Percentiles rank a stretch among this genome's conserved stretches.
These are phyloP conservation scores for Centruroides vittatus DNA, from an alignment of 1,140 invertebrate genomes.

Conservation along the genomic window DNA sequence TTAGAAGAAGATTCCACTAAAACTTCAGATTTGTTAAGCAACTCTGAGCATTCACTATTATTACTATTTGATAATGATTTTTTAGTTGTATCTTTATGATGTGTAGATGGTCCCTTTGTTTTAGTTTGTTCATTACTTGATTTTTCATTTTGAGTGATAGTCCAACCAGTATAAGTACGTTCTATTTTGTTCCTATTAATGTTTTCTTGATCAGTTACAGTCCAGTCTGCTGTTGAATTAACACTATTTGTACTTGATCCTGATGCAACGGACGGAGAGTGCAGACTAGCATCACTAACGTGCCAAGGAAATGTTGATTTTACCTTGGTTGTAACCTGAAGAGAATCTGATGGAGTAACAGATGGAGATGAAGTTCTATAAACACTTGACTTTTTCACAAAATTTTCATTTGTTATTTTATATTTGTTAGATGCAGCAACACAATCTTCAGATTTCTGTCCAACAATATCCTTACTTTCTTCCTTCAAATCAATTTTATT, in stretches of 20 bases:
- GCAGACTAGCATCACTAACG: constrained; percentile 22
- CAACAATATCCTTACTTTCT: not conserved
- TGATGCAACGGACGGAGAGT: constrained; percentile 25
- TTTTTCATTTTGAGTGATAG: not conserved
- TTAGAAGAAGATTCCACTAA: not conserved
- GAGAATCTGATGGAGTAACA: not conserved
- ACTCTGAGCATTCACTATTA: not conserved
- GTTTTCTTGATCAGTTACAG: constrained; percentile 20
- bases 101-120: not conserved
- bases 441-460: too few species aligned
- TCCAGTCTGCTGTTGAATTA: constrained; percentile 31
- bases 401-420: not conserved
- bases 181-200: not conserved
- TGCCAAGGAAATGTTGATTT: constrained; percentile 26
- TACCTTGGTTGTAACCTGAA: constrained; percentile 14
- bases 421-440: not conserved
- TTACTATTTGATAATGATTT: not conserved
- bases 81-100: not conserved
- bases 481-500: not conserved
- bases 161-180: not conserved
- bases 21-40: not conserved
- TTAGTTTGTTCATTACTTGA: not conserved
- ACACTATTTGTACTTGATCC: constrained; percentile 24
- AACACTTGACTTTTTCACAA: not conserved
- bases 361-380: not conserved